These are phyloP conservation scores for Macrochelys suwanniensis DNA, from an alignment of 2,797 vertebrate genomes.

Conservation along the genomic window DNA sequence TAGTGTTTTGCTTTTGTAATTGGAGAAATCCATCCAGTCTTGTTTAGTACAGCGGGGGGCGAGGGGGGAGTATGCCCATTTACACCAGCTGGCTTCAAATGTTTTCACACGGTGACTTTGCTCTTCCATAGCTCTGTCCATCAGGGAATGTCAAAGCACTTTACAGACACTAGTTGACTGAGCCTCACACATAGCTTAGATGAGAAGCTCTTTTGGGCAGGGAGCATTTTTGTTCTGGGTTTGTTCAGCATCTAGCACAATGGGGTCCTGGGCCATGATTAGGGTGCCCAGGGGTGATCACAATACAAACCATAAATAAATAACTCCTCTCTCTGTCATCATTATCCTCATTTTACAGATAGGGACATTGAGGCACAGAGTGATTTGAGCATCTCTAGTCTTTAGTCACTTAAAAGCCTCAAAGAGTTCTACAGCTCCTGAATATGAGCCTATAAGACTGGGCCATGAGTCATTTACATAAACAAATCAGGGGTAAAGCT, in stretches of 20 bases:
- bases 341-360: background rate
- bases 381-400: background rate
- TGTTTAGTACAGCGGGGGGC: background rate
- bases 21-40: rapidly evolving
- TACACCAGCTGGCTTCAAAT: rapidly evolving
- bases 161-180: background rate
- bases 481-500: background rate
- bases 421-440: background rate
- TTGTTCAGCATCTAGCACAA: background rate
- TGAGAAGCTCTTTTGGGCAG: background rate
- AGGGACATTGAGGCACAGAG: background rate
- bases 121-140: background rate
- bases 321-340: rapidly evolving
- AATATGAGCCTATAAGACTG: background rate
- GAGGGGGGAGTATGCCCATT: rapidly evolving
- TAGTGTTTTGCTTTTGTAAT: slow-evolving; percentile 25
- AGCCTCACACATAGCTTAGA: background rate
- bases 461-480: background rate
- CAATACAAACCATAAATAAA: background rate
- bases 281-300: background rate
- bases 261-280: background rate
- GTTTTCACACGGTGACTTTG: background rate
- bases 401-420: background rate
- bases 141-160: background rate
- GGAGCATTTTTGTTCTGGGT: rapidly evolving